These are phyloP conservation scores for Nezara viridula DNA, from an alignment of 2,888 invertebrate species.

Conservation along the genomic window DNA sequence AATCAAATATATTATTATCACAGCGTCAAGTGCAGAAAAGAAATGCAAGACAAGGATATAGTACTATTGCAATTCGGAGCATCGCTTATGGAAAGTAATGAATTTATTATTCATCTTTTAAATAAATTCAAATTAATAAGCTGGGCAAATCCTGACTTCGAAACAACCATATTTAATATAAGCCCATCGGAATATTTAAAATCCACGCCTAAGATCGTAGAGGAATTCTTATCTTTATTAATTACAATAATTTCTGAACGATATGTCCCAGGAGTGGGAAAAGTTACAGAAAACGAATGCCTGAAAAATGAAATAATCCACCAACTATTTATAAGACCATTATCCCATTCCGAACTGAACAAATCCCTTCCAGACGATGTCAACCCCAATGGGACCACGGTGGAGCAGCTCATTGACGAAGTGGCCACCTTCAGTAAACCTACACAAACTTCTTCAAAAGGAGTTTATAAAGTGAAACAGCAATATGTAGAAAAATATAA, in stretches of 20 bases:
- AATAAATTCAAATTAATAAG: slow-evolving; percentile 90
- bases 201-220: slow-evolving; percentile 87
- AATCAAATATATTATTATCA: slow-evolving; percentile 97
- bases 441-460: slow-evolving; percentile 71
- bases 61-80: slow-evolving; percentile 89
- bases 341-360: slow-evolving; percentile 94
- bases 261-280: slow-evolving; percentile 81
- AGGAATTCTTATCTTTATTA: slow-evolving; percentile 90
- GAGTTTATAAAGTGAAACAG: slow-evolving; percentile 91
- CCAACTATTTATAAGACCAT: slow-evolving; percentile 92
- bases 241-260: slow-evolving; percentile 83
- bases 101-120: slow-evolving; percentile 91
- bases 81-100: slow-evolving; percentile 88
- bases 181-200: slow-evolving; percentile 87
- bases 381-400: slow-evolving; percentile 78
- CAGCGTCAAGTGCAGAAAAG: slow-evolving; percentile 92
- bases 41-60: slow-evolving; percentile 95
- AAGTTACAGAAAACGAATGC: slow-evolving; percentile 84
- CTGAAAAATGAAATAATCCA: slow-evolving; percentile 96
- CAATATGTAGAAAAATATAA: slow-evolving; percentile 89
- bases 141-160: slow-evolving; percentile 83
- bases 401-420: slow-evolving; percentile 89
- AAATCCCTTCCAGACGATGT: slow-evolving; percentile 88
- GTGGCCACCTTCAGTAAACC: slow-evolving; percentile 91
- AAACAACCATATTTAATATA: slow-evolving; percentile 72